Conservation (phyloP, 2,797 vertebrate genomes). For the Sebastes baramenuke region DNA sequence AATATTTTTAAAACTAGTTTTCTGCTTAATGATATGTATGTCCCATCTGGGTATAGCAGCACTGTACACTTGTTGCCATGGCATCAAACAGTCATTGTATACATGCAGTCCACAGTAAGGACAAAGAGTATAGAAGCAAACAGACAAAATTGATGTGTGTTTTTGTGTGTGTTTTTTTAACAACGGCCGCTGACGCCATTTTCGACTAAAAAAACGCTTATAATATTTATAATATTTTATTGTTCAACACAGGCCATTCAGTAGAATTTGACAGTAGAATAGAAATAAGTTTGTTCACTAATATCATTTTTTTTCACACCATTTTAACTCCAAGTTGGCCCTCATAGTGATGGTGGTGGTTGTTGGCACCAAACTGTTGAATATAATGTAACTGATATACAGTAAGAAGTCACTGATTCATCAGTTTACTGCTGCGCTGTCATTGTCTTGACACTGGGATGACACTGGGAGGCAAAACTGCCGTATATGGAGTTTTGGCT, state of each 20-base stretch:
- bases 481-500: neutral
- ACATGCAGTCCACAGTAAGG: neutral
- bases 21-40: too few relatives aligned
- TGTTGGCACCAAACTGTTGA: neutral
- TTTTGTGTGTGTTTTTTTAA: too few relatives aligned
- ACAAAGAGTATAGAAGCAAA: too few relatives aligned
- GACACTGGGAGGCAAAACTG: neutral
- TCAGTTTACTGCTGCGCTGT: neutral
- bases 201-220: too few relatives aligned
- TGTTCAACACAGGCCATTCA: too few relatives aligned
- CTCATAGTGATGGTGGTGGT: neutral
- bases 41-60: neutral
- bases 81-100: too few relatives aligned
- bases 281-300: neutral
- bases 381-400: neutral
- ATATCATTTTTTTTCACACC: neutral
- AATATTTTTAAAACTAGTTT: too few relatives aligned
- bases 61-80: neutral
- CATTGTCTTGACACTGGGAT: neutral
- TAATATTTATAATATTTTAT: too few relatives aligned
- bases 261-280: too few relatives aligned
- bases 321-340: neutral
- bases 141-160: fast-evolving
- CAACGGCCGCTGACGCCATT: too few relatives aligned
- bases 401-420: neutral